Evolutionary conservation across 2,113 vertebrate species (phyloP).

Genomic region (Dunckerocampus dactyliophorus): DNA sequence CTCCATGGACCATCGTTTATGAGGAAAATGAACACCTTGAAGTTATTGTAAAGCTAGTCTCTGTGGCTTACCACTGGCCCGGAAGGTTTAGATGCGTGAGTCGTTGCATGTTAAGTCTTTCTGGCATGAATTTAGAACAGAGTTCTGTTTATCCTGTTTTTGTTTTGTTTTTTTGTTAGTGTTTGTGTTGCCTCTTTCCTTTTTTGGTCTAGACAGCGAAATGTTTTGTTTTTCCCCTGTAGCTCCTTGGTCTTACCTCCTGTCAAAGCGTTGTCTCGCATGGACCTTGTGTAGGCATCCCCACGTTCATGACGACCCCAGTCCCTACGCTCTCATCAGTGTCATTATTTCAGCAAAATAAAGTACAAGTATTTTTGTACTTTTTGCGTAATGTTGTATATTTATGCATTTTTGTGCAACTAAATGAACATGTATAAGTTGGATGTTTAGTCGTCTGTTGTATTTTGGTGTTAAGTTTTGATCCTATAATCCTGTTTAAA

Average conservation of each 20-base stretch:
- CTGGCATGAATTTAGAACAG: conserved; percentile 71
- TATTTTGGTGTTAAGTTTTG: conserved; percentile 69
- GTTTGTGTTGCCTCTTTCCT: conserved; percentile 61
- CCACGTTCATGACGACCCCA: conserved; percentile 58
- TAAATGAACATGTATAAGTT: conserved; percentile 74
- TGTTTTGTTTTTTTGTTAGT: conserved; percentile 54
- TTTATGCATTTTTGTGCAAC: conserved; percentile 74
- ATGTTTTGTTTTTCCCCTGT: conserved; percentile 58
- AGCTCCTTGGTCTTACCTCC: conserved; percentile 64
- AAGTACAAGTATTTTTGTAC: conserved; percentile 65
- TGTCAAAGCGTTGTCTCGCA: conserved; percentile 68
- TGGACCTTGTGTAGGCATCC: conserved; percentile 70
- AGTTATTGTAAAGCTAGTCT: conserved; percentile 52
- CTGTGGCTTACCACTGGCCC: conserved; percentile 33
- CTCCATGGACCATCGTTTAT: conserved; percentile 39
- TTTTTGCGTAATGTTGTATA: conserved; percentile 69
- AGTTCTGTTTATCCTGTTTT: conserved; percentile 65
- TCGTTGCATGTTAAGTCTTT: conserved; percentile 72
- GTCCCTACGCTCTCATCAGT: conserved; percentile 60
- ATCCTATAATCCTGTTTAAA: conserved; percentile 65
- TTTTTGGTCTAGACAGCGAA: conserved; percentile 52
- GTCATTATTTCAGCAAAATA: conserved; percentile 67
- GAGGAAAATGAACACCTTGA: conserved; percentile 43
- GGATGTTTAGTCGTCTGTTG: conserved; percentile 67
- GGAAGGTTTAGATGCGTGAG: conserved; percentile 56